These are phyloP conservation scores for Acrobasis repandana DNA, from an alignment of 2,888 invertebrate genomes.

Conservation along the genomic window DNA sequence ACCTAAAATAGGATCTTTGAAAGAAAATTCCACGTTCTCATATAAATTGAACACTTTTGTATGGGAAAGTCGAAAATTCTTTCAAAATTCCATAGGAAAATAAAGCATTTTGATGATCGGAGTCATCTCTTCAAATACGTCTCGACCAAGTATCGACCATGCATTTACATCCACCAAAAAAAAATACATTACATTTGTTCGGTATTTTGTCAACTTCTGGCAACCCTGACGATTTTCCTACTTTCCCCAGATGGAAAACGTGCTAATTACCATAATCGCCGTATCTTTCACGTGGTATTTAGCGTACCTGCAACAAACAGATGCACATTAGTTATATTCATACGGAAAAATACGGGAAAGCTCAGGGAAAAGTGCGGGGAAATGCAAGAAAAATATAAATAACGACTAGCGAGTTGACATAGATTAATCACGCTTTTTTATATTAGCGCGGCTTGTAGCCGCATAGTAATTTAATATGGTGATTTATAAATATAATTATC, in stretches of 20 bases:
- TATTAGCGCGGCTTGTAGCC: background rate
- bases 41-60: too few relatives aligned
- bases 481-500: too few relatives aligned
- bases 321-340: conserved; percentile 17
- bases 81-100: too few relatives aligned
- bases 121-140: too few relatives aligned
- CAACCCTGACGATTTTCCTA: background rate
- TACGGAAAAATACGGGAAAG: conserved; percentile 1
- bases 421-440: conserved; percentile 11
- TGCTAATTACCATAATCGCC: conserved; percentile 18
- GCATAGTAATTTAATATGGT: background rate
- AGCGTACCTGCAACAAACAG: conserved; percentile 30
- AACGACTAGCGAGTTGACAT: conserved; percentile 14
- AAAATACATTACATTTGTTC: background rate
- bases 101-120: too few relatives aligned
- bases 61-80: too few relatives aligned
- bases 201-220: background rate
- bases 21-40: too few relatives aligned
- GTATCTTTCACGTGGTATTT: conserved; percentile 16
- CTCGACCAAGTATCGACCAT: too few relatives aligned
- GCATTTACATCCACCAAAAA: background rate
- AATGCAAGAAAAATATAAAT: conserved; percentile 14
- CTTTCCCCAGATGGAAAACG: conserved; percentile 13
- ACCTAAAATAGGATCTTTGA: too few relatives aligned
- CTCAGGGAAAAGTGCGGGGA: background rate